phyloP scores from a whole-genome alignment of 1,140 invertebrate genomes.

The Drosophila kohkoa region DNA sequence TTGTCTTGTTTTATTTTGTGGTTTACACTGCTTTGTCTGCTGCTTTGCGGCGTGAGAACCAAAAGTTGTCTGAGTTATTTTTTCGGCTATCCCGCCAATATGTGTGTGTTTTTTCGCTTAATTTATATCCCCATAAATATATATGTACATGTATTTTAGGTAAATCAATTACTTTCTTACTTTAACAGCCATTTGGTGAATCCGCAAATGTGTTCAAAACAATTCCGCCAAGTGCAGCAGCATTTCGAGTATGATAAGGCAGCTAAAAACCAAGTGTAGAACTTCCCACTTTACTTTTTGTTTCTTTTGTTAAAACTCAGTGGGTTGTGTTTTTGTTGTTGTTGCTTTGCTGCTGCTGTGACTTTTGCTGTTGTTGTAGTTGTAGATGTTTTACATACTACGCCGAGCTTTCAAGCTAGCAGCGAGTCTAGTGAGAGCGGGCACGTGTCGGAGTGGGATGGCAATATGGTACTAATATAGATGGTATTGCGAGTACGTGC shows the following conservation, averaged over 20 bases:
- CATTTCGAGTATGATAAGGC: conserved; percentile 25
- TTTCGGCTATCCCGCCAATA: background rate
- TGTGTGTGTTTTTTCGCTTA: background rate
- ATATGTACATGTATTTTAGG: background rate
- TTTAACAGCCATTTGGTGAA: conserved; percentile 75
- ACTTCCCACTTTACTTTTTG: conserved; percentile 9
- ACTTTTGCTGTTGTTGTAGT: conserved; percentile 28
- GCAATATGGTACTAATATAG: conserved; percentile 34
- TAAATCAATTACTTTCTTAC: conserved; percentile 46
- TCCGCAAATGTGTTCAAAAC: conserved; percentile 58
- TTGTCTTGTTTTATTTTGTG: conserved; percentile 27
- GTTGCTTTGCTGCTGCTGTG: conserved; percentile 23
- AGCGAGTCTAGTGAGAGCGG: conserved; percentile 27
- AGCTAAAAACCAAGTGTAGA: conserved; percentile 6
- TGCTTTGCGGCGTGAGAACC: conserved; percentile 69
- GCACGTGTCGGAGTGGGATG: conserved; percentile 52
- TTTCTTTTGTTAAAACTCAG: conserved; percentile 25
- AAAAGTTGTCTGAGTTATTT: conserved; percentile 29
- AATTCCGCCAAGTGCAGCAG: conserved; percentile 53
- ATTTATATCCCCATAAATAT: conserved; percentile 42
- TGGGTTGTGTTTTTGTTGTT: conserved; percentile 26
- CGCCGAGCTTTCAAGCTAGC: conserved; percentile 49
- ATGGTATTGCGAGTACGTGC: conserved; percentile 11
- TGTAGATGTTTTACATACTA: conserved; percentile 27
- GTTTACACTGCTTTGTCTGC: conserved; percentile 18